Conservation (phyloP, 2,113 vertebrate species). For the Tragelaphus buxtoni region DNA sequence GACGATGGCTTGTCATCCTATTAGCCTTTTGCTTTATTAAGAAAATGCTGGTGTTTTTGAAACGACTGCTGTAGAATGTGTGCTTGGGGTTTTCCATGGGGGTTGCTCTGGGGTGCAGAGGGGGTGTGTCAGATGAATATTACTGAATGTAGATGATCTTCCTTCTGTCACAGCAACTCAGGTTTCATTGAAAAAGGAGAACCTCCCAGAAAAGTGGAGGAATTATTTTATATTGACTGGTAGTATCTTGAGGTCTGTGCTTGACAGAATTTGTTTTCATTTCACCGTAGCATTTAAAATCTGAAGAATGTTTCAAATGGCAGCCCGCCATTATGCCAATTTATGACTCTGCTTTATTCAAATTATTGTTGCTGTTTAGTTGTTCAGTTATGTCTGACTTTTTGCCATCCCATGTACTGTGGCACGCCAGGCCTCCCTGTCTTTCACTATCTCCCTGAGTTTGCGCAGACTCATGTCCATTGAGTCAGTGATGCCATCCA, state of each 20-base stretch:
- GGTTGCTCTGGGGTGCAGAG: neutral
- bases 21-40: fast-evolving
- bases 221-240: neutral
- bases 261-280: neutral
- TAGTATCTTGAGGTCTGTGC: too few relatives aligned
- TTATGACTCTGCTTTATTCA: neutral
- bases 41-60: fast-evolving
- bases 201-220: neutral
- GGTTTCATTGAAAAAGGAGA: neutral
- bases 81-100: fast-evolving
- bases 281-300: neutral
- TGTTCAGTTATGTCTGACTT: neutral
- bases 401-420: neutral
- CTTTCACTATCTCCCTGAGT: neutral
- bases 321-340: neutral
- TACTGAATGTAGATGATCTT: neutral
- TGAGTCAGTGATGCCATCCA: neutral
- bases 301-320: neutral
- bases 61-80: fast-evolving
- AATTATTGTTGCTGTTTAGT: neutral
- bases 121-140: too few relatives aligned
- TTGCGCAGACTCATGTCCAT: neutral
- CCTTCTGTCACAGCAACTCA: neutral
- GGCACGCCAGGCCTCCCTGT: neutral
- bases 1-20: fast-evolving